Percentiles rank a stretch among this genome's conserved stretches.
Conservation (phyloP, 1,140 invertebrate species). For the Cydia splendana region DNA sequence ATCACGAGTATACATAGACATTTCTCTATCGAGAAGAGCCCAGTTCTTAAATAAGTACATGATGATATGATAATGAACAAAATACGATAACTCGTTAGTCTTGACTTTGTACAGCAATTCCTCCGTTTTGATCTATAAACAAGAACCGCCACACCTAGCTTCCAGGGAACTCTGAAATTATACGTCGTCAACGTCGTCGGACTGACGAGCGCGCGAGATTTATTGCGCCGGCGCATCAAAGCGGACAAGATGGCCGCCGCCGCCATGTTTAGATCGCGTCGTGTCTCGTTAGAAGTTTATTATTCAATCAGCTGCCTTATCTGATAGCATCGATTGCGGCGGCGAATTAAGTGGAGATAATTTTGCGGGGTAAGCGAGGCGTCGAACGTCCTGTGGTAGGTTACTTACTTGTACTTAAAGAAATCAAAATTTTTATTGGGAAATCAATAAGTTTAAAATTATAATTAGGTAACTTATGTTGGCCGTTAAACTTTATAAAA, state of each 20-base stretch:
- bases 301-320: slow-evolving; percentile 31
- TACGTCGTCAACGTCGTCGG: slow-evolving; percentile 20
- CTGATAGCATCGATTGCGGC: not conserved
- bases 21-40: too few species aligned
- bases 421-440: too few species aligned
- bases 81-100: not conserved
- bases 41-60: too few species aligned
- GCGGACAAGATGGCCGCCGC: slow-evolving; percentile 17
- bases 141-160: not conserved
- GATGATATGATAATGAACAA: too few species aligned
- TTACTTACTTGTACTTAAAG: too few species aligned
- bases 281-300: slow-evolving; percentile 33
- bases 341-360: not conserved
- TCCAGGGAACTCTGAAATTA: slow-evolving; percentile 27
- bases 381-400: too few species aligned
- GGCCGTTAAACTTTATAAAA: too few species aligned
- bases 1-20: too few species aligned
- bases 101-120: not conserved
- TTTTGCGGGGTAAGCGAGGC: too few species aligned
- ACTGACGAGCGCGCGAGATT: slow-evolving; percentile 30
- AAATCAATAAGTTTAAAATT: too few species aligned
- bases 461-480: too few species aligned
- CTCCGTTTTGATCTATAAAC: not conserved
- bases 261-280: slow-evolving; percentile 17
- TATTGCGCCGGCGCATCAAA: slow-evolving; percentile 29